These are phyloP conservation scores for Phrynosoma blainvillii DNA, from an alignment of 2,113 vertebrate genomes.

Conservation along the genomic window DNA sequence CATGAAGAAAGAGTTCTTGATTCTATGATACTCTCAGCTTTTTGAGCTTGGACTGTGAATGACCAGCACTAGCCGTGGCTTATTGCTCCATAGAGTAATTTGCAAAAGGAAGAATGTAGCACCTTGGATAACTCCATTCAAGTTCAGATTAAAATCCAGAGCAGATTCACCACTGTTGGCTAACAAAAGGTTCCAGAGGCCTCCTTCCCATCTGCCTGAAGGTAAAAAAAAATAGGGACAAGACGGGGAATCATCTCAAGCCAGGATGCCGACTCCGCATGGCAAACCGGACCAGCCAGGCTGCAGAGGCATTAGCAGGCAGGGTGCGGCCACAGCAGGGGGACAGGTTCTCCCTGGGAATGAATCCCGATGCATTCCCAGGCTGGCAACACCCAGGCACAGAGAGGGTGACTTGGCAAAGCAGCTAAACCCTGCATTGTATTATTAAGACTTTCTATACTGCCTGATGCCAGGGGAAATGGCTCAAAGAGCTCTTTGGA, in stretches of 20 bases:
- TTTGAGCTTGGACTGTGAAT: too few species aligned
- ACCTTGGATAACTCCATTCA: too few species aligned
- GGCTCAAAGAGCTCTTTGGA: not conserved
- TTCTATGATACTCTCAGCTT: too few species aligned
- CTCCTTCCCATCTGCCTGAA: not conserved
- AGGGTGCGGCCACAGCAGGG: not conserved
- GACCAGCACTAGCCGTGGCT: too few species aligned
- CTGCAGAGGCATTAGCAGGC: not conserved
- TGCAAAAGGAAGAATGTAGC: too few species aligned
- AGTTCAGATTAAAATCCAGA: too few species aligned
- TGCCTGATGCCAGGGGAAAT: not conserved
- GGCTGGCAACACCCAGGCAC: not conserved
- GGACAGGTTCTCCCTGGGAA: slow-evolving; percentile 12
- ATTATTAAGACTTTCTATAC: not conserved
- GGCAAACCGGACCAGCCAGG: not conserved
- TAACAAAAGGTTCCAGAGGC: too few species aligned
- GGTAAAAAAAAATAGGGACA: not conserved
- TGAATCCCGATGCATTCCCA: not conserved
- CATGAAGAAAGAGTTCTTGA: too few species aligned
- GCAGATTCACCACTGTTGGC: too few species aligned
- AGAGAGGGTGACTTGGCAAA: not conserved
- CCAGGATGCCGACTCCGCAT: not conserved
- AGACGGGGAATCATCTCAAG: too few species aligned
- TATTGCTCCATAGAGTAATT: too few species aligned
- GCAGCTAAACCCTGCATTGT: not conserved